A percentile compares a stretch with the other conserved stretches of the same genome.
phyloP scores from a whole-genome alignment of 2,797 vertebrate genomes.

The Dryobates pubescens region DNA sequence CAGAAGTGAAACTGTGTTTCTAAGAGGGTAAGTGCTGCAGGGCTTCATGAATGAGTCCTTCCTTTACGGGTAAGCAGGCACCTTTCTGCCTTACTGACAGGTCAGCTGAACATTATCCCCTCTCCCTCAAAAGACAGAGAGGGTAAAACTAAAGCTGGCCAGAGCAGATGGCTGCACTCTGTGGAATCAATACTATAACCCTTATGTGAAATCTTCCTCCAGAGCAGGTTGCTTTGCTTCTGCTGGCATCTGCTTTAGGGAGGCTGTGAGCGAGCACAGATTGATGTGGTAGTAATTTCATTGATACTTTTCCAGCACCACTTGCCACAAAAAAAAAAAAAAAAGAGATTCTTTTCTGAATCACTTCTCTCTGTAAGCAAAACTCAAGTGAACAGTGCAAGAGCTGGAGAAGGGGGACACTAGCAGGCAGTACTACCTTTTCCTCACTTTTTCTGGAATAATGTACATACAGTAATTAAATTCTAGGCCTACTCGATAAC shows the following conservation, averaged over 20 bases:
- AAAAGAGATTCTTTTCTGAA: conserved; percentile 14
- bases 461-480: background rate
- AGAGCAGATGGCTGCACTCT: background rate
- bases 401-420: background rate
- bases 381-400: background rate
- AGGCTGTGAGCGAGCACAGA: background rate
- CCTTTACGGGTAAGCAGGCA: background rate
- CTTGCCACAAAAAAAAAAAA: background rate
- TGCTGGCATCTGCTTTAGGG: background rate
- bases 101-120: background rate
- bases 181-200: background rate
- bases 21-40: background rate
- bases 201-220: background rate
- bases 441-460: background rate
- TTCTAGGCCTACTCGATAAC: background rate
- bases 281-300: conserved; percentile 6
- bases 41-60: background rate
- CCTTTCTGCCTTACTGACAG: background rate
- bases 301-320: background rate
- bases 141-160: background rate
- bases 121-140: background rate
- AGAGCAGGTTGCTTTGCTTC: background rate
- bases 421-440: background rate
- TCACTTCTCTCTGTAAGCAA: background rate
- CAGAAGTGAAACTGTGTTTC: background rate